Percentiles rank a stretch among this genome's conserved stretches.
Conservation (phyloP, 1,140 invertebrate species). For the Mercenaria mercenaria region DNA sequence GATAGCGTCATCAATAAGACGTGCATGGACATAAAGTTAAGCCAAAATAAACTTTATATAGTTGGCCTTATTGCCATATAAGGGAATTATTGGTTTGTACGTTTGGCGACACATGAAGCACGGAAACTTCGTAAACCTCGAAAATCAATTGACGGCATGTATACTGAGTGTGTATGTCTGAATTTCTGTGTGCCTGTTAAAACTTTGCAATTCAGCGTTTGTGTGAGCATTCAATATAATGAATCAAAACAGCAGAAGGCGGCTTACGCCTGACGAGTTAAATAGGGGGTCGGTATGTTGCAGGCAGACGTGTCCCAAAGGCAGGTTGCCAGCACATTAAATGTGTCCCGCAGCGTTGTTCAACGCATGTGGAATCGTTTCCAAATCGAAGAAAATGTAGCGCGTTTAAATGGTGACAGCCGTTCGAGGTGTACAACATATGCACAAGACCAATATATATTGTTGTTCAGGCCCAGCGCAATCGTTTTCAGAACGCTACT, state of each 20-base stretch:
- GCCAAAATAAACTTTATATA: too few relatives aligned
- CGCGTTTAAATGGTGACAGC: not conserved
- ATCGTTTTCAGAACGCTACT: too few relatives aligned
- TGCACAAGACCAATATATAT: too few relatives aligned
- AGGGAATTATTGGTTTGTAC: too few relatives aligned
- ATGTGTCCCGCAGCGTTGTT: not conserved
- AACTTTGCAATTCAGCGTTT: too few relatives aligned
- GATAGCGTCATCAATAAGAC: too few relatives aligned
- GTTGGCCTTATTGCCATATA: too few relatives aligned
- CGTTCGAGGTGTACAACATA: too few relatives aligned
- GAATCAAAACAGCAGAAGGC: conserved; percentile 19
- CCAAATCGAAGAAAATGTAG: not conserved
- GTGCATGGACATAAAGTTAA: too few relatives aligned
- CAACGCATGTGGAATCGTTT: too few relatives aligned
- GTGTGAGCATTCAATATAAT: conserved; percentile 13
- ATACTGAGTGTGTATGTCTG: conserved; percentile 7
- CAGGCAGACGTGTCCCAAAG: not conserved
- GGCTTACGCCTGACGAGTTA: not conserved
- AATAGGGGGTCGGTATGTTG: not conserved
- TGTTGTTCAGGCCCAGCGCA: too few relatives aligned
- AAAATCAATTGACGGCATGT: conserved; percentile 8
- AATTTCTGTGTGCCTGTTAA: not conserved
- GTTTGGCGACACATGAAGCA: not conserved
- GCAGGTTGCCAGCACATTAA: not conserved
- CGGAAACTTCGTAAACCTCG: not conserved